Evolutionary conservation across 2,113 vertebrate species (phyloP), one percentile per base, ranked within the genome.

Genomic region (Hassar affinis): DNA sequence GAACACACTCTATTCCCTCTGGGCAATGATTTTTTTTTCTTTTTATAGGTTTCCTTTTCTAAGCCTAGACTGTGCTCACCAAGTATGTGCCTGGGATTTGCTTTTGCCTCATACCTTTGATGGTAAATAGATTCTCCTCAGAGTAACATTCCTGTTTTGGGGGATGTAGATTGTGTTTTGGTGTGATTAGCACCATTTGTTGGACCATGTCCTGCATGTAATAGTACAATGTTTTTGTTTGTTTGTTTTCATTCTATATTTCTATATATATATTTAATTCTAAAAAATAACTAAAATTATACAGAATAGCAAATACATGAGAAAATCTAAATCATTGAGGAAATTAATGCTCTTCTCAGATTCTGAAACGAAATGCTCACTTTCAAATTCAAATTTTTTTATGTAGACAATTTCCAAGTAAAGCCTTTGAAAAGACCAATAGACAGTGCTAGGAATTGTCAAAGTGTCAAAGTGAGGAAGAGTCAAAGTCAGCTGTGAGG

Each of bases 41-140:
- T 54, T 33, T 76, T 76, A 35, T 54, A 77, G 74, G 74, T 38
- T 51, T 33, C 74, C 74, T 77, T 76, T 77, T 30, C 51, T 77
- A 20, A 77, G 20, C 51, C 52, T 56, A 38, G 74, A 56, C 51
- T 56, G 30, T 77, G 18, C 51, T 56, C 15, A 54, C 51, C 9
- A 11, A 56, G 20, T 35, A 77, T 77, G 11, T 77, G 4, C 51
- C 74, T 56, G 51, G 51, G 30, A 35, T 77, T 56, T 33, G 30
- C 38, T 12, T 75, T 17, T 52, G 72, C 52, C 52, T 77, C 20
- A 35, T 25, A 25, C 51, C 11, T 12, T 30, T 38, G 30, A 77
- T 77, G 20, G 33, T 12, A 56, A 56, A 77, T 35, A 56, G 18
- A 76, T 52, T 30, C 69, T 52, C 2, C n/a, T 11, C 15, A 12